A percentile compares a stretch with the other conserved stretches of the same genome.
phyloP scores from a whole-genome alignment of 23 tunicate species.

The Clavelina lepadiformis region DNA sequence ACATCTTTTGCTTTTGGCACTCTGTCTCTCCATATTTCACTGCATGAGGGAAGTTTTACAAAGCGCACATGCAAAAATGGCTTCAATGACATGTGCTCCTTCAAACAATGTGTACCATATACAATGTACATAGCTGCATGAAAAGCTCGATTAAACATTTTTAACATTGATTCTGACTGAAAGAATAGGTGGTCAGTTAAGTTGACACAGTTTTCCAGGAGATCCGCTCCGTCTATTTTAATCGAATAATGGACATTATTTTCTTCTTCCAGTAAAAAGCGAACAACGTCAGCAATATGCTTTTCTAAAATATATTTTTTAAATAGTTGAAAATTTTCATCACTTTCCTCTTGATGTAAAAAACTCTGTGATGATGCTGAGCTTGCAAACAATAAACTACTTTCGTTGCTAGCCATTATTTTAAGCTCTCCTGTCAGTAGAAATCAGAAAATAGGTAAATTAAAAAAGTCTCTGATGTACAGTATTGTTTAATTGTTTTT shows the following conservation, averaged over 20 bases:
- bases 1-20: conserved; percentile 85
- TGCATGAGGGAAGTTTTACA: conserved; percentile 61
- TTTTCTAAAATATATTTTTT: conserved; percentile 41
- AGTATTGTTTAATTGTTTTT: too few species aligned
- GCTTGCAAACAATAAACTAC: too few species aligned
- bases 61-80: conserved; percentile 59
- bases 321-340: conserved; percentile 6
- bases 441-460: too few species aligned
- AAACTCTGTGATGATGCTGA: conserved; percentile 2
- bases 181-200: conserved; percentile 53
- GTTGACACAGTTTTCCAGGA: conserved; percentile 36
- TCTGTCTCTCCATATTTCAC: conserved; percentile 80
- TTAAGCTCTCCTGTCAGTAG: too few species aligned
- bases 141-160: conserved; percentile 34
- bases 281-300: conserved; percentile 50
- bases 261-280: conserved; percentile 70
- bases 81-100: conserved; percentile 56
- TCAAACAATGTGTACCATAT: conserved; percentile 28
- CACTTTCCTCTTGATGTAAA: background rate
- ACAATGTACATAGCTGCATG: conserved; percentile 16
- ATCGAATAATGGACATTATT: conserved; percentile 60
- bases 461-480: too few species aligned
- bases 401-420: too few species aligned
- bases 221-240: conserved; percentile 49
- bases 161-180: conserved; percentile 42